These are phyloP conservation scores for Phortica magna DNA, from an alignment of 2,888 invertebrate genomes.

Conservation along the genomic window DNA sequence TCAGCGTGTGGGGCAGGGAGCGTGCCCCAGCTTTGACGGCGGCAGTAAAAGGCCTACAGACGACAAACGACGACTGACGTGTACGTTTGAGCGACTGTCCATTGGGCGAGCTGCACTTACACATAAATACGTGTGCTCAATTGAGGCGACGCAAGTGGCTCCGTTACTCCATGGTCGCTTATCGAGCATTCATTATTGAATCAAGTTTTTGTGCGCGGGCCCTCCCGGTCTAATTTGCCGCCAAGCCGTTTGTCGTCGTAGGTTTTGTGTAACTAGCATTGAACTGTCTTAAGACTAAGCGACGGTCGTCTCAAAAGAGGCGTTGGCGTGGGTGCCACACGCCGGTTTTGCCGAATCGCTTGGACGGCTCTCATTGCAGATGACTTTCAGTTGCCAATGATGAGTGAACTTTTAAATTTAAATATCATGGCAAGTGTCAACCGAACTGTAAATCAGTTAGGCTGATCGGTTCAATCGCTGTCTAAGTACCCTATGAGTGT, in stretches of 20 bases:
- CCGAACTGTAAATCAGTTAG: too few species aligned
- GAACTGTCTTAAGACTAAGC: too few species aligned
- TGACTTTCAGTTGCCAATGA: too few species aligned
- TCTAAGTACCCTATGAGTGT: too few species aligned
- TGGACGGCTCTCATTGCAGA: too few species aligned
- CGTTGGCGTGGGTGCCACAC: background rate
- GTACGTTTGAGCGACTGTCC: background rate
- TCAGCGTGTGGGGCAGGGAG: conserved; percentile 46
- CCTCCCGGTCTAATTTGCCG: conserved; percentile 46
- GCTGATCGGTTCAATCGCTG: too few species aligned
- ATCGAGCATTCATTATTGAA: conserved; percentile 73
- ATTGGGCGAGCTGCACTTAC: background rate
- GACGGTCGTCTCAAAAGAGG: background rate
- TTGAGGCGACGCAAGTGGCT: background rate
- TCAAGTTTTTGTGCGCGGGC: conserved; percentile 43
- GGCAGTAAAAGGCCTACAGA: conserved; percentile 22
- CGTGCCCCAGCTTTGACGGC: background rate
- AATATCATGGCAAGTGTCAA: too few species aligned
- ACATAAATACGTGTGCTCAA: background rate
- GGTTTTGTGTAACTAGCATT: background rate
- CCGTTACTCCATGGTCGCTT: conserved; percentile 52
- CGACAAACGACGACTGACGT: background rate
- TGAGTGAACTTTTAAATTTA: too few species aligned
- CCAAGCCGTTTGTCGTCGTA: conserved; percentile 15
- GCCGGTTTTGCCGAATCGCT: too few species aligned